Percentiles rank a stretch among this genome's conserved stretches.
These are phyloP conservation scores for Polypterus bichir DNA, from an alignment of 2,113 vertebrate genomes.

Conservation along the genomic window DNA sequence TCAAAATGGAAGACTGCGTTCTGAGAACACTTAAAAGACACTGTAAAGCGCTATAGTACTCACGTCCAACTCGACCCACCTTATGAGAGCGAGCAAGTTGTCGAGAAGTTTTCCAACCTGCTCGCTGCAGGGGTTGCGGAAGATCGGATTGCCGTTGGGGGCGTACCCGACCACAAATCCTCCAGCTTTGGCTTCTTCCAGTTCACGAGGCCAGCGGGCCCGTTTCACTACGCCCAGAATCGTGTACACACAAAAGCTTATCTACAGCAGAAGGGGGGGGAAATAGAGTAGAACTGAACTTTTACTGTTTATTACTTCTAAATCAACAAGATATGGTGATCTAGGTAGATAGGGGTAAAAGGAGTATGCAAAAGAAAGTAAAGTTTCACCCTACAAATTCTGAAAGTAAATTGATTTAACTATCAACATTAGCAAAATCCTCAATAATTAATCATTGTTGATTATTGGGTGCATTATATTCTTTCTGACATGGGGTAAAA, in stretches of 20 bases:
- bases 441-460: no score
- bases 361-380: no score
- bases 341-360: not conserved
- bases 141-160: conserved; percentile 63
- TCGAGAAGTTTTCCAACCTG: conserved; percentile 74
- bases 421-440: no score
- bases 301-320: not conserved
- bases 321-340: not conserved
- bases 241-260: conserved; percentile 78
- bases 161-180: conserved; percentile 72
- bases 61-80: conserved; percentile 48
- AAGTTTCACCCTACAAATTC: no score
- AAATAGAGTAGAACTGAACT: not conserved
- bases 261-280: conserved; percentile 39
- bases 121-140: conserved; percentile 75
- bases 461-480: no score
- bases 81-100: conserved; percentile 80
- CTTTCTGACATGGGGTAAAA: no score
- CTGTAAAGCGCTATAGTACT: conserved; percentile 9
- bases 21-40: not conserved
- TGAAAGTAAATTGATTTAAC: no score
- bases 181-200: conserved; percentile 80
- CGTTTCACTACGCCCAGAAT: conserved; percentile 81
- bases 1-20: not conserved
- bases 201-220: conserved; percentile 69